These are phyloP conservation scores for Helobdella robusta DNA, from an alignment of 2,888 invertebrate species.

Conservation along the genomic window DNA sequence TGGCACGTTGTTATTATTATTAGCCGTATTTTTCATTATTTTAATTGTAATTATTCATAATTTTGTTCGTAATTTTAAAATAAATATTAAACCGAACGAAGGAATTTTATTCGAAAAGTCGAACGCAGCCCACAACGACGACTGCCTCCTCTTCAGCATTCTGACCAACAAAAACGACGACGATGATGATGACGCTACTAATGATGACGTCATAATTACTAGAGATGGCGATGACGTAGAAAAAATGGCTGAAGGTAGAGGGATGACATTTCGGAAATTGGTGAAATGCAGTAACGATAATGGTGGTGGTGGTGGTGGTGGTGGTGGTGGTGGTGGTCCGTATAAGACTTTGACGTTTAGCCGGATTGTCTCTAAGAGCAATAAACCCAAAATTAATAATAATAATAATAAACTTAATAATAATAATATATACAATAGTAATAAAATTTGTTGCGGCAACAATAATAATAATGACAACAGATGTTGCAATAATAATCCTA, in stretches of 20 bases:
- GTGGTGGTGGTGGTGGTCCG: neutral
- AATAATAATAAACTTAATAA: neutral
- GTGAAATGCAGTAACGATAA: neutral
- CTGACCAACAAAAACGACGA: too few species aligned
- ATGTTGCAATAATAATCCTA: neutral
- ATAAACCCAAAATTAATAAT: neutral
- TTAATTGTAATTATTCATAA: neutral
- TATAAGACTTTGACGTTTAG: too few species aligned
- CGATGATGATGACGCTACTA: too few species aligned
- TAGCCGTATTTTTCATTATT: neutral
- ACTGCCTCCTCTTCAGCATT: too few species aligned
- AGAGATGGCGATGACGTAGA: neutral
- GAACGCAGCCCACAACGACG: too few species aligned
- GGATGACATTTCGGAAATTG: too few species aligned
- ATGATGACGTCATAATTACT: neutral
- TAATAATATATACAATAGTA: neutral
- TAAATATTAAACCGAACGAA: too few species aligned
- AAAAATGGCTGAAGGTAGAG: neutral
- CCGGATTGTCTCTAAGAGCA: neutral
- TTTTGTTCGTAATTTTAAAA: neutral
- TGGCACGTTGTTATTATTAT: neutral
- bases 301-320: neutral
- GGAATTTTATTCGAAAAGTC: too few species aligned
- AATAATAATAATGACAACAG: neutral
- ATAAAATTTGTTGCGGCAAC: neutral